Evolutionary conservation across 2,797 vertebrate species (phyloP), one percentile per base, ranked within the genome.

Genomic region (Galago senegalensis): DNA sequence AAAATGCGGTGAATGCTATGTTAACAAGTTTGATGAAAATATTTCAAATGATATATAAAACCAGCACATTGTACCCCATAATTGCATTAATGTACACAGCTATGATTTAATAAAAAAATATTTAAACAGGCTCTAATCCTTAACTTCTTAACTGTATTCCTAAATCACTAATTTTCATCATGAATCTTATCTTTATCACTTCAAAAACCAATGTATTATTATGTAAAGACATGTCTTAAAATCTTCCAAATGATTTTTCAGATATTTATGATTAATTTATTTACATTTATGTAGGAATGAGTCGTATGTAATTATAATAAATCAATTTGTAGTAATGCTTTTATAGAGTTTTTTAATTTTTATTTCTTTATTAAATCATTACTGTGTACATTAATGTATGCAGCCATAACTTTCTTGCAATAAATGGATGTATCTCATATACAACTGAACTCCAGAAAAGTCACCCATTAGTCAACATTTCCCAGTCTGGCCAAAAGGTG

Each of bases 201-300:
- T 87, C 21, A 83, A 76, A 82, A 83, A 40, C 21, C 76, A 83
- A 73, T 90, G 11, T 79, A 34, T 79, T 56, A 34, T 31, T 85
- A 18, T 60, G 2, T 89, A 85, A 72, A 93, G 29, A 91, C 40
- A 86, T 4, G 56, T 70, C 46, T 93, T 96, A 63, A 91, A 61
- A 70, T 77, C 87, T 88, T 88, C 63, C 53, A 88, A 29, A 70
- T 83, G 92, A 84, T 53, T 84, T 94, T 87, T 92, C 60, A 81
- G 10, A 69, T 4, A 76, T 61, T 56, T 72, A 31, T 93, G 46
- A 37, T 81, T 89, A 46, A 75, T 89, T 70, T 82, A 58, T 77
- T 14, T 81, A 72, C 31, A 75, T 72, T 94, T 94, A 75, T 29
- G 20, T 60, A 77, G 16, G 9, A 86, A 70, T 81, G 23, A 37